A percentile compares a stretch with the other conserved stretches of the same genome.
These are phyloP conservation scores for Amphipoea oculea DNA, from an alignment of 2,888 invertebrate species.

Conservation along the genomic window DNA sequence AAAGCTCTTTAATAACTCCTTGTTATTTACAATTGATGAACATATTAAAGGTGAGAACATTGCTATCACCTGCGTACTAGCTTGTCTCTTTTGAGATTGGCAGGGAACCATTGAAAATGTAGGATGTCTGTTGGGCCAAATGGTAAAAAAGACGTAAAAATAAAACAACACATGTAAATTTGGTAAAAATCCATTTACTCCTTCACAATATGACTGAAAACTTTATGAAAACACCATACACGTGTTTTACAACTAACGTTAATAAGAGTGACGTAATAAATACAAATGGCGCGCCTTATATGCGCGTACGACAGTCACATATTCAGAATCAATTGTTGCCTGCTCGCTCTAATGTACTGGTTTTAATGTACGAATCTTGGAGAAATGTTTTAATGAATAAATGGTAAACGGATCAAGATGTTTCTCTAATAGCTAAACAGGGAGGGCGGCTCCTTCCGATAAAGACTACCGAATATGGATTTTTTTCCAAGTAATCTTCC, in stretches of 20 bases:
- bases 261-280: conserved; percentile 86
- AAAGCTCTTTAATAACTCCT: neutral
- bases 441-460: neutral
- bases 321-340: conserved; percentile 66
- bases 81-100: neutral
- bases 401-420: neutral
- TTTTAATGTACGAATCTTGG: conserved; percentile 38
- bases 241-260: conserved; percentile 88
- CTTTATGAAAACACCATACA: conserved; percentile 89
- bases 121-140: neutral
- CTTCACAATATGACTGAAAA: conserved; percentile 89
- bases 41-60: neutral
- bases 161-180: conserved; percentile 70
- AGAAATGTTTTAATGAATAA: conserved; percentile 44
- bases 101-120: neutral
- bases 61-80: neutral
- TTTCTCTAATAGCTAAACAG: neutral
- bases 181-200: conserved; percentile 89
- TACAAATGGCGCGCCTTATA: conserved; percentile 75
- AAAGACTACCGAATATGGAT: neutral
- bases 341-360: conserved; percentile 35
- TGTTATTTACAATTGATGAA: neutral
- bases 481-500: conserved; percentile 3
- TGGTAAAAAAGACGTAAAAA: neutral
- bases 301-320: conserved; percentile 67